Base-by-base conservation (phyloP, 2,888 invertebrate species). In the Xanthorhoe designata region DNA sequence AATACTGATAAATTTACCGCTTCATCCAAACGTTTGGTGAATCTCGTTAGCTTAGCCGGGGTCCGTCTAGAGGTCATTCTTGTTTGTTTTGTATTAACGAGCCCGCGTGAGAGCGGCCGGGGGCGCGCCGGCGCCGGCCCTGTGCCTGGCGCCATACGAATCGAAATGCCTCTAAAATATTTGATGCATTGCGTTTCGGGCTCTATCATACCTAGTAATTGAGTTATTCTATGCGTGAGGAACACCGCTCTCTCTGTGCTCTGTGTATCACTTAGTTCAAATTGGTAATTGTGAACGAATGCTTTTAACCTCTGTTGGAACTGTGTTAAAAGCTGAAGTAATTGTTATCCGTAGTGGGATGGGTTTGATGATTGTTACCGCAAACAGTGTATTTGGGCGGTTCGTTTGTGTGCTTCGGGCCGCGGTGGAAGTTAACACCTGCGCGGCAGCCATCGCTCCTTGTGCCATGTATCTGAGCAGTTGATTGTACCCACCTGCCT, bases 61-160 rank as follows among this genome's bases (percentile, higher is more conserved):
- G 87, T 82, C 88, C 87, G 90, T 85, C 90, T 88, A 88, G 88
- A 89, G 92, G 91, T 91, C 90, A 90, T 78, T 93, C 88, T 91
- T 93, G 91, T 93, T 93, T 93, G 92, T 92, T 92, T 93, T 93
- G 87, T 91, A 90, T 85, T 90, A 91, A 90, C 88, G 91, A 90
- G 61, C 17, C 56, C 57, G 64, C 85, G 87, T 86, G 89, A 83
- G 88, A 87, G 87, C 82, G 87, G 85, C 89, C 88, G 88, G 88
- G 91, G 89, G 90, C 91, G 83, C 88, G 91, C 88, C 83, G 92
- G 91, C 91, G 91, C 90, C 66, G 91, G 90, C 89, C 89, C 88
- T 89, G 82, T 80, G 75, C 80, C 82, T 88, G 91, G 91, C 92
- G 91, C 92, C 91, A 88, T 82, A 80, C 81, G 76, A 79, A 82